Base-by-base conservation (phyloP, 2,888 invertebrate genomes). In the Drosophila robusta region DNA sequence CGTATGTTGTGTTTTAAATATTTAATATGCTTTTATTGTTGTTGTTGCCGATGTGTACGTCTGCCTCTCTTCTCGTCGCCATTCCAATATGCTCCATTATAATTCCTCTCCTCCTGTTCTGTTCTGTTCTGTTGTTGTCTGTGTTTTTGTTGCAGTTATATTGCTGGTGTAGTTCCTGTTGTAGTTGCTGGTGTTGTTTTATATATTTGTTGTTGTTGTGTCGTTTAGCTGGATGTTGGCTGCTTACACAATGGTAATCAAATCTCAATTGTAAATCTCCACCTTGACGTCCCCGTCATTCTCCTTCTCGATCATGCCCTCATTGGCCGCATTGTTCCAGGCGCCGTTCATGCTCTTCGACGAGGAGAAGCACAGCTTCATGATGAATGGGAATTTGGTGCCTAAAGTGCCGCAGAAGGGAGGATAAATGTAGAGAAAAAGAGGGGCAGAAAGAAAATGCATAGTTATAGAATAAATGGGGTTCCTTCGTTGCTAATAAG, bases 301-400 rank as follows among this genome's bases (percentile, higher is more conserved):
- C 85, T 92, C 92, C 80, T 92, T 92, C 75, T 92, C 92, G 78
- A 92, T 90, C 85, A 91, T 92, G 67, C 92, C 92, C 73, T 92
- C 92, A 65, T 89, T 91, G 70, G 91, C 84, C 46, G 92, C 92
- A 88, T 92, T 92, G 72, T 92, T 92, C 92, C 94, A 95, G 93
- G 92, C 94, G 92, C 92, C 95, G 93, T 92, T 92, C 92, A 92
- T 92, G 90, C 92, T 92, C 89, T 92, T 92, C 70, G 96, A 95
- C 68, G 98, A 97, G 18, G 98, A 98, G 94, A 99, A 99, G 92
- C 99, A 99, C 86, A 99, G 94, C 93, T 99, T 99, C 96, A 99
- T 97, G 90, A 98, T 97, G 94, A 98, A 99, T 82, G 99, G 99
- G 93, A 98, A 98, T 94, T 98, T 98, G 80, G 98, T 98, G 93